These are phyloP conservation scores for Balaenoptera acutorostrata DNA, from an alignment of 2,113 vertebrate genomes.

Conservation along the genomic window DNA sequence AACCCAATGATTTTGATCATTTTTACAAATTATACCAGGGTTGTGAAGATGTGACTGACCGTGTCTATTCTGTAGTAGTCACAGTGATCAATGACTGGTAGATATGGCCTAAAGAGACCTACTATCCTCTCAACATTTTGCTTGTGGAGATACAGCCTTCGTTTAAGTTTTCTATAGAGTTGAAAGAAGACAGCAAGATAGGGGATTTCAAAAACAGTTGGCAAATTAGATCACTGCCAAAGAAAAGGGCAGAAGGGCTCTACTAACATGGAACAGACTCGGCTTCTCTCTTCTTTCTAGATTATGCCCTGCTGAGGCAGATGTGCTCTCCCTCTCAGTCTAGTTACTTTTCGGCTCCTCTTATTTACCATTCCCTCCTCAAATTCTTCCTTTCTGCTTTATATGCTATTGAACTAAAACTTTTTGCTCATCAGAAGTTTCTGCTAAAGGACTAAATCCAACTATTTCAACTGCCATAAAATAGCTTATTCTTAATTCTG, in stretches of 20 bases:
- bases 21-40: neutral
- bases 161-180: neutral
- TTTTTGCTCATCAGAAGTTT: neutral
- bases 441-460: neutral
- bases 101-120: neutral
- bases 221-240: neutral
- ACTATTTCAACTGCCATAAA: neutral
- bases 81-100: neutral
- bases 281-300: neutral
- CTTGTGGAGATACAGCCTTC: neutral
- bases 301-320: neutral
- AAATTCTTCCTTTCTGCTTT: neutral
- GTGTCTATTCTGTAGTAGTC: neutral
- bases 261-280: neutral
- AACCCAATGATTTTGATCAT: neutral
- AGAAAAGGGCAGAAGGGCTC: neutral
- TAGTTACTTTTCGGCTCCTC: neutral
- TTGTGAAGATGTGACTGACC: neutral
- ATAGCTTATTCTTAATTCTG: neutral
- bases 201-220: neutral
- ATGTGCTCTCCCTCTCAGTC: neutral
- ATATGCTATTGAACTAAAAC: neutral
- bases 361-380: neutral
- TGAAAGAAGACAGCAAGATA: neutral
- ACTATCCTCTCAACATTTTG: neutral